Conservation (phyloP, 2,888 invertebrate species). For the Pammene aurita region DNA sequence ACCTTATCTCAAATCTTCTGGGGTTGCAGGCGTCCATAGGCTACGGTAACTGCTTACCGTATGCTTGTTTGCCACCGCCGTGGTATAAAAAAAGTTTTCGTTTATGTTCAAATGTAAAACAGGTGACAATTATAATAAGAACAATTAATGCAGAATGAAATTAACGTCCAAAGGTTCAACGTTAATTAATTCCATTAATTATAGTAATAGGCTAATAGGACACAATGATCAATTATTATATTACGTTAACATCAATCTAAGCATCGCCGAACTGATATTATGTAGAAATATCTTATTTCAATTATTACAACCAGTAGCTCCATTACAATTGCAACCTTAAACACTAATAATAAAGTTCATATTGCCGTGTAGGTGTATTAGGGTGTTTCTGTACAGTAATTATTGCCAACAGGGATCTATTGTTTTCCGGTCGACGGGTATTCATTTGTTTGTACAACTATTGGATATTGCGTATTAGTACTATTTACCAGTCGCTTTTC, state of each 20-base stretch:
- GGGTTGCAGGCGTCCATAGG: no score
- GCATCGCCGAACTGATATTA: constrained; percentile 16
- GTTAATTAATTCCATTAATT: neutral
- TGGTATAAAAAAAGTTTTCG: no score
- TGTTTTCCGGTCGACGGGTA: constrained; percentile 13
- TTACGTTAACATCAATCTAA: neutral
- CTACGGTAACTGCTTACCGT: no score
- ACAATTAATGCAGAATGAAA: no score
- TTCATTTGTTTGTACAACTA: constrained; percentile 26
- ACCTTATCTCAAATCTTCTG: no score
- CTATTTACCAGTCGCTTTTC: no score
- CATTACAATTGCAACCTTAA: constrained; percentile 1
- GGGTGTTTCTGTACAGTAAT: constrained; percentile 4
- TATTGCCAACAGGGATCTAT: constrained; percentile 6
- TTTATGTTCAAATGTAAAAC: no score
- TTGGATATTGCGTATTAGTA: constrained; percentile 21
- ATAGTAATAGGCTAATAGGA: neutral
- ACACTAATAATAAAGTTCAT: neutral
- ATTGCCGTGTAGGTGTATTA: neutral
- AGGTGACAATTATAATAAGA: no score
- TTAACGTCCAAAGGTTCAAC: no score
- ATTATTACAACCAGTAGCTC: neutral
- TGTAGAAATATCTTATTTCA: constrained; percentile 21
- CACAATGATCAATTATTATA: constrained; percentile 9
- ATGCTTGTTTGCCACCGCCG: no score